A percentile compares a stretch with the other conserved stretches of the same genome.
Conservation (phyloP, 1,140 invertebrate species). For the Condylostylus longicornis region DNA sequence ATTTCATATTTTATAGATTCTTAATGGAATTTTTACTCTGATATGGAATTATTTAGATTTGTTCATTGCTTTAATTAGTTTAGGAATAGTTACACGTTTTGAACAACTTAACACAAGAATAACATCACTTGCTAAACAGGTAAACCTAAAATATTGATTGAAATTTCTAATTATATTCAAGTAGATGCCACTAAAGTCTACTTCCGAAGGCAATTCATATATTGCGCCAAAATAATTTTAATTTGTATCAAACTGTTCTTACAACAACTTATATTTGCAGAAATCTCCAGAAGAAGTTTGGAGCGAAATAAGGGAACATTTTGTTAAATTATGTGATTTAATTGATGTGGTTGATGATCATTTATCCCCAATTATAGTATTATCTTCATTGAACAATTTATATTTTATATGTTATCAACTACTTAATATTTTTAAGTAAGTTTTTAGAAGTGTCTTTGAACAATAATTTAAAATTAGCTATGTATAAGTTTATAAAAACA, state of each 20-base stretch:
- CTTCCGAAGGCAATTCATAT: no score
- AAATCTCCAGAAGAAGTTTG: constrained; percentile 39
- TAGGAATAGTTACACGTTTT: constrained; percentile 41
- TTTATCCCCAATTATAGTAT: constrained; percentile 42
- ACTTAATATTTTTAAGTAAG: constrained; percentile 52
- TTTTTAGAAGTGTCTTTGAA: constrained; percentile 6
- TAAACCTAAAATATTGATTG: constrained; percentile 38
- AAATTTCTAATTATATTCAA: no score
- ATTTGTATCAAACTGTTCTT: no score
- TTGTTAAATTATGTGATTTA: constrained; percentile 40
- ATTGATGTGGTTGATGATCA: constrained; percentile 39
- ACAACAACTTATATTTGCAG: constrained; percentile 25
- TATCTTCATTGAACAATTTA: constrained; percentile 53
- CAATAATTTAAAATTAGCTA: background rate
- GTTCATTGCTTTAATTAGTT: constrained; percentile 45
- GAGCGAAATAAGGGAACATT: constrained; percentile 42
- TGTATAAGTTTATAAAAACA: constrained; percentile 1
- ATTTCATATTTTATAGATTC: constrained; percentile 9
- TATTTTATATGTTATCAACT: constrained; percentile 59
- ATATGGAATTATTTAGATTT: constrained; percentile 53
- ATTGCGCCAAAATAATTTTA: constrained; percentile 34
- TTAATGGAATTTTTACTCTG: constrained; percentile 36
- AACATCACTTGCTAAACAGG: constrained; percentile 15
- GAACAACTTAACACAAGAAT: constrained; percentile 38
- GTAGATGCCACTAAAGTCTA: no score